Evolutionary conservation across 1,140 invertebrate species (phyloP).

Genomic region (Zaprionus nigranus): DNA sequence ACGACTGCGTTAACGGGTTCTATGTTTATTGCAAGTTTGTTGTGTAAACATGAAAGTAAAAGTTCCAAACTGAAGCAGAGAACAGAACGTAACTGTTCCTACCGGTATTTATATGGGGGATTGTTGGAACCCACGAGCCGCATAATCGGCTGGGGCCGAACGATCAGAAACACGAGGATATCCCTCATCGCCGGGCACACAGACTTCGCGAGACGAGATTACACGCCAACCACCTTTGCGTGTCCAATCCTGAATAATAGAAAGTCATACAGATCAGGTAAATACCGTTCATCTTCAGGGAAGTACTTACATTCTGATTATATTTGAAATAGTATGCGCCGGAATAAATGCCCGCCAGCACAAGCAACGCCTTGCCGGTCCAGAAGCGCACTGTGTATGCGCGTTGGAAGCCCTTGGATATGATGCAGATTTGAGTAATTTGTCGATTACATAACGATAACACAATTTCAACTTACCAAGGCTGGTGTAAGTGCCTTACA

Average conservation of each 20-base stretch:
- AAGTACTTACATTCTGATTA: slow-evolving; percentile 88
- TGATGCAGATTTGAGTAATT: slow-evolving; percentile 13
- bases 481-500: slow-evolving; percentile 86
- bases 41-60: slow-evolving; percentile 53
- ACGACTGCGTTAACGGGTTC: slow-evolving; percentile 43
- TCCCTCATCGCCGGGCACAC: slow-evolving; percentile 88
- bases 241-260: slow-evolving; percentile 88
- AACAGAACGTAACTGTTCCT: slow-evolving; percentile 3
- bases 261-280: background rate
- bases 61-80: slow-evolving; percentile 58
- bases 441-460: slow-evolving; percentile 66
- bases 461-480: slow-evolving; percentile 85
- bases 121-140: slow-evolving; percentile 88
- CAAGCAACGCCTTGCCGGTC: slow-evolving; percentile 87
- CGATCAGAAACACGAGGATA: slow-evolving; percentile 87
- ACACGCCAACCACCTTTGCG: slow-evolving; percentile 89
- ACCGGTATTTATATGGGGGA: slow-evolving; percentile 62
- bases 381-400: slow-evolving; percentile 87
- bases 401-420: slow-evolving; percentile 86
- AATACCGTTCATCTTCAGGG: background rate
- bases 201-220: slow-evolving; percentile 84
- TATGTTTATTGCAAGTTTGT: slow-evolving; percentile 68
- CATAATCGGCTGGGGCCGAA: slow-evolving; percentile 87
- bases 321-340: slow-evolving; percentile 92
- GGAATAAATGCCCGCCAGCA: slow-evolving; percentile 85